Base-by-base conservation (phyloP, 2,113 vertebrate species). In the Acinonyx jubatus region DNA sequence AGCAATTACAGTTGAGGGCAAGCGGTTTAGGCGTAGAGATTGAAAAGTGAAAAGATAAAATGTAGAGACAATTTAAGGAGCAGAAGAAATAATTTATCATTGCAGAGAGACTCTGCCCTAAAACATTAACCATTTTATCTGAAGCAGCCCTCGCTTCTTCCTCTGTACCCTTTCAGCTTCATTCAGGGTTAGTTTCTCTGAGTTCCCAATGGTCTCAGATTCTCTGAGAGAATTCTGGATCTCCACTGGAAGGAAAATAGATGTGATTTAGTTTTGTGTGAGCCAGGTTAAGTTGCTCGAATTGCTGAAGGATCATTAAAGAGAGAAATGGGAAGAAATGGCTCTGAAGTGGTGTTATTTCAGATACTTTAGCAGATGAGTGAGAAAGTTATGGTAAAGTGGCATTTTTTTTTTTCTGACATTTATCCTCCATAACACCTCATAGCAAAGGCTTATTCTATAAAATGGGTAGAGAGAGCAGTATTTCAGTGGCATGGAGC, bases 1-100 rank as follows among this genome's bases (percentile, higher is more conserved):
- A 74, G 83, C 90, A 98, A 85, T 98, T 94, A 92, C 88, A 89
- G 55, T 65, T 57, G 78, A 79, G 92, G 69, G 88, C 66, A 82
- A 90, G 84, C 27, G 95, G 92, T 81, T 95, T 66, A 86, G 92
- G 36, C 52, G n/a, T 1, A 84, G 92, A 81, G 38, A 91, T 10
- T 83, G 78, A 79, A 93, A 55, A 74, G 50, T 61, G 63, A 83
- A 76, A 73, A 94, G 96, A 94, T 92, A 91, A 96, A 89, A 66
- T 31, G 1, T 5, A 74, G 57, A 55, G 86, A 57, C 57, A 86
- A 89, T 84, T n/a, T 41, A 73, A 79, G 87, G 78, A 84, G 68
- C 66, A 93, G 63, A 73, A 88, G 73, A 13, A 91, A 65, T 71
- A 78, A 89, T 76, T 87, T 91, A 92, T 95, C 87, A 88, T 33